Base-by-base conservation (phyloP, 92 coral and sea anemone species). In the Anthopleura xanthogrammica region DNA sequence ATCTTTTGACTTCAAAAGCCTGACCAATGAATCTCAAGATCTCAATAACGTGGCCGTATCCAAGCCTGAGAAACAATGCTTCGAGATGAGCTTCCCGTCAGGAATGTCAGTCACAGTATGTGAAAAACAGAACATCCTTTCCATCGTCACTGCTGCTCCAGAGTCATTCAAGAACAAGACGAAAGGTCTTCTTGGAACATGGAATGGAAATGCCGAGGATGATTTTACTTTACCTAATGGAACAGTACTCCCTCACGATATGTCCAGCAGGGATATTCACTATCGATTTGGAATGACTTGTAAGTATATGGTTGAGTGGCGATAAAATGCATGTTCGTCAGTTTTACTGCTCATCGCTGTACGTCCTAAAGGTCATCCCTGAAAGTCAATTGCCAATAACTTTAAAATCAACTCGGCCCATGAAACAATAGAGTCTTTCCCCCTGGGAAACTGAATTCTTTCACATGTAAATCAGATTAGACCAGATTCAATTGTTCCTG, bases 141-240 rank as follows among this genome's bases (percentile, higher is more conserved):
- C 86, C 41, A 72, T 87, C 11, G 78, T 77, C 52, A 83, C 86
- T 74, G 76, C 92, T 39, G 70, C 79, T 13, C 83, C 83, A 22
- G 43, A 89, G 1, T 82, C 76, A 22, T 92, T 83, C 70, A 84
- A 58, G 72, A 92, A 89, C 80, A 57, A 65, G 14, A 86, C 95
- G 14, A 85, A 86, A 76, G 95, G 95, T 14, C 82, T 92, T 48
- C 60, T 81, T 46, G 95, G 95, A 58, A 83, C 89, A 10, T 91
- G 94, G 94, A 91, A 91, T 80, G 90, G 82, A 12, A 40, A 91
- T 78, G 68, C 80, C 2, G 41, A 41, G 14, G 94, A 91, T 52
- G 94, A 91, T 77, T 91, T 88, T 39, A 86, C 90, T 12, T 60
- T 87, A 56, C 95, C 91, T 19, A 60, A 89, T 81, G 95, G 95